Conservation (phyloP, 2,113 vertebrate species). For the Sinocyclocheilus anophthalmus region DNA sequence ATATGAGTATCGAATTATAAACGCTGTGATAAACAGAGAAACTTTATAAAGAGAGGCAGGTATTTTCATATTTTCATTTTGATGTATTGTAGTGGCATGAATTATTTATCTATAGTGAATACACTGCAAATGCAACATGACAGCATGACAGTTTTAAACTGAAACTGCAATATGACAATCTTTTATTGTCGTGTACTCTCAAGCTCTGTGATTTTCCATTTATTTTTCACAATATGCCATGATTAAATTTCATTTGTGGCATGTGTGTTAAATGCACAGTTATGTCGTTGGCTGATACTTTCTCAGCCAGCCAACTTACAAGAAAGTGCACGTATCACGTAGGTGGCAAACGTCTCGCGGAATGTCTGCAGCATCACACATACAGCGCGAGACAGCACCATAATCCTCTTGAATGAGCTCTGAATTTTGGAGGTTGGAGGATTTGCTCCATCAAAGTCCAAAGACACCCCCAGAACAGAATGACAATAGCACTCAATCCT, state of each 20-base stretch:
- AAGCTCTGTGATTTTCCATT: neutral
- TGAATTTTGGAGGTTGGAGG: constrained; percentile 49
- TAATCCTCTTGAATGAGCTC: constrained; percentile 44
- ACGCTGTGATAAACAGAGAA: neutral
- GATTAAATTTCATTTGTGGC: neutral
- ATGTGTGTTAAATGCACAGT: constrained; percentile 6
- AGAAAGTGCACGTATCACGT: constrained; percentile 25
- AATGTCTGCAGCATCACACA: constrained; percentile 14
- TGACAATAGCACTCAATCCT: constrained; percentile 53
- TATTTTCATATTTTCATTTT: neutral
- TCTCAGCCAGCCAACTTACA: constrained; percentile 23
- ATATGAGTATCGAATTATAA: neutral
- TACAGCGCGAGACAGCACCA: constrained; percentile 5
- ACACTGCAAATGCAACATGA: neutral
- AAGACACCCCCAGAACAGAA: constrained; percentile 52
- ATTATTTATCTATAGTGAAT: neutral
- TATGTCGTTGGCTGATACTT: constrained; percentile 18
- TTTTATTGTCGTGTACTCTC: neutral
- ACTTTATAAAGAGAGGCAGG: neutral
- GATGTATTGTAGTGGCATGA: neutral
- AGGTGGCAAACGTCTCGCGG: constrained; percentile 30
- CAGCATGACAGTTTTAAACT: neutral
- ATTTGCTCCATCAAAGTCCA: constrained; percentile 54
- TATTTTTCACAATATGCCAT: neutral
- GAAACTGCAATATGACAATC: neutral